These are phyloP conservation scores for Catagonus wagneri DNA, from an alignment of 2,113 vertebrate species.

Conservation along the genomic window DNA sequence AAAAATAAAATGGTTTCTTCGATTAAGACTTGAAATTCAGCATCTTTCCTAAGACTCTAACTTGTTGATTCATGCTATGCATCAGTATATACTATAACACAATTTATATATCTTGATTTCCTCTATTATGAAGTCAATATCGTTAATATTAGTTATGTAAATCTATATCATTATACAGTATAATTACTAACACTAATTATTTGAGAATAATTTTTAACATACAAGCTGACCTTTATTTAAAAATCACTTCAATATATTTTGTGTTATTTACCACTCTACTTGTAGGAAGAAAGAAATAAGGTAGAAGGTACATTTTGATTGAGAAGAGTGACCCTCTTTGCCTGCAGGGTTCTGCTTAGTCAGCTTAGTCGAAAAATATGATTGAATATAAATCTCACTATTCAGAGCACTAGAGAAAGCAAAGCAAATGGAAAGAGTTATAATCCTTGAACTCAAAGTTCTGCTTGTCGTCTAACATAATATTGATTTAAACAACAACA, in stretches of 20 bases:
- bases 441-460: not conserved
- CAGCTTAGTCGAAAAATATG: not conserved
- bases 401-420: not conserved
- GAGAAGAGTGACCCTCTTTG: not conserved
- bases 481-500: slow-evolving; percentile 38
- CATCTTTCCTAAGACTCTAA: not conserved
- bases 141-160: not conserved
- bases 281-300: not conserved
- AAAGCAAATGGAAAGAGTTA: not conserved
- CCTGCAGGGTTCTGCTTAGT: not conserved
- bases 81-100: not conserved
- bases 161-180: not conserved
- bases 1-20: not conserved
- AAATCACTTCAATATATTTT: not conserved
- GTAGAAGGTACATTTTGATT: not conserved
- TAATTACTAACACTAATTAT: not conserved
- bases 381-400: slow-evolving; percentile 53
- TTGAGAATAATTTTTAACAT: not conserved
- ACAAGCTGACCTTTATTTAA: not conserved
- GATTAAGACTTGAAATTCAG: not conserved
- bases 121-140: not conserved
- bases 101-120: not conserved
- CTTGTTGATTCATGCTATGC: not conserved
- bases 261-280: not conserved
- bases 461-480: not conserved